Conservation (phyloP, 2,888 invertebrate species). For the Nycteola revayana region DNA sequence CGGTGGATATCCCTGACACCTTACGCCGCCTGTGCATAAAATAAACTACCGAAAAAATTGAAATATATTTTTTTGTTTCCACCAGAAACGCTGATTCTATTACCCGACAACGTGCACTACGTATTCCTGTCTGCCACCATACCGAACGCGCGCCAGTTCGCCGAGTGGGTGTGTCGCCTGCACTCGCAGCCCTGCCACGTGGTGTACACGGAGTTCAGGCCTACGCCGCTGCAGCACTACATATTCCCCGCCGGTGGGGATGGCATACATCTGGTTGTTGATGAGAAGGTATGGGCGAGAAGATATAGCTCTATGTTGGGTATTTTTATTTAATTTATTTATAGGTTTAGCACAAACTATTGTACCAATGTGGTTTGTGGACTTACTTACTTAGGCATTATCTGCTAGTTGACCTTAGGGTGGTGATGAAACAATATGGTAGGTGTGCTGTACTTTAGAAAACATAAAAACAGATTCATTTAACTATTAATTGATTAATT, state of each 20-base stretch:
- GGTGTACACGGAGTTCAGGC: slow-evolving; percentile 98
- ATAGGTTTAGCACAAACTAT: too few relatives aligned
- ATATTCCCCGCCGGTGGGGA: slow-evolving; percentile 98
- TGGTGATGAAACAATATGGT: too few relatives aligned
- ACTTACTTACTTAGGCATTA: too few relatives aligned
- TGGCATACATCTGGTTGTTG: slow-evolving; percentile 97
- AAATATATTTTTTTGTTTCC: slow-evolving; percentile 4
- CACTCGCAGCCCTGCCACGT: slow-evolving; percentile 99
- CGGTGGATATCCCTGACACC: too few relatives aligned
- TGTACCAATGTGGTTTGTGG: too few relatives aligned
- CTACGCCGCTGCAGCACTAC: slow-evolving; percentile 98
- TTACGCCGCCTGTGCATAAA: too few relatives aligned
- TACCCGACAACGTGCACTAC: slow-evolving; percentile 98
- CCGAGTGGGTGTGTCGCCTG: slow-evolving; percentile 96
- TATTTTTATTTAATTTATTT: neutral
- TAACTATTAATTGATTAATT: too few relatives aligned
- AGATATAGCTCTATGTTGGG: too few relatives aligned
- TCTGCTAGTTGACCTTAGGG: too few relatives aligned
- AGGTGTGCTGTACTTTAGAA: too few relatives aligned
- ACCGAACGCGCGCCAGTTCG: slow-evolving; percentile 98
- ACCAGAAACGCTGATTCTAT: slow-evolving; percentile 95
- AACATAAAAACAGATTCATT: too few relatives aligned
- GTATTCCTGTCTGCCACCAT: slow-evolving; percentile 99
- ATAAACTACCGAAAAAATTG: too few relatives aligned
- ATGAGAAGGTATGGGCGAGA: slow-evolving; percentile 91